Conservation (phyloP, 2,113 vertebrate species). For the Urocynchramus pylzowi region DNA sequence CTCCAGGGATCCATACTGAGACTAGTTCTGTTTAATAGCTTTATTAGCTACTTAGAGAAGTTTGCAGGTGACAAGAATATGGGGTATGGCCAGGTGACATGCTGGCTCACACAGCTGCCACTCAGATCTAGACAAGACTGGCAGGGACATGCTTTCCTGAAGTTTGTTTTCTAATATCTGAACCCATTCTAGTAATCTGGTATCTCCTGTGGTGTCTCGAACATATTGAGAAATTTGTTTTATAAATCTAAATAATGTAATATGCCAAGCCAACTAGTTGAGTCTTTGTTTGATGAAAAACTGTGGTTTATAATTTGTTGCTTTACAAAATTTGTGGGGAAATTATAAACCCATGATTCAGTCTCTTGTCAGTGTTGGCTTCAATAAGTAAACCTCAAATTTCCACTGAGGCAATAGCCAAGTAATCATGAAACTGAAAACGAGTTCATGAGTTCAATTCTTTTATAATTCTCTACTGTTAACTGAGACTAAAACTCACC, state of each 20-base stretch:
- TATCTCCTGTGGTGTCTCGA: background rate
- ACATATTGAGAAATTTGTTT: background rate
- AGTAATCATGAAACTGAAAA: background rate
- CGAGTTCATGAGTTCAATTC: background rate
- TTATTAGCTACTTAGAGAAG: background rate
- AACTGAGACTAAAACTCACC: background rate
- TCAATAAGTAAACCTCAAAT: background rate
- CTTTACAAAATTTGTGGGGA: background rate
- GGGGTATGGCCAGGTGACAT: background rate
- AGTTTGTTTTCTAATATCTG: background rate
- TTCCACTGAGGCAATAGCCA: background rate
- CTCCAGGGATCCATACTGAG: background rate
- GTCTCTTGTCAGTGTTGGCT: background rate
- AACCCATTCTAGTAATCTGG: background rate
- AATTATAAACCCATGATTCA: background rate
- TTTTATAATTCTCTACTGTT: background rate
- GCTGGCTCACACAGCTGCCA: background rate
- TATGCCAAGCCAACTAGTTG: background rate
- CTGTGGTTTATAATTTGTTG: background rate
- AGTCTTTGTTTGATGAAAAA: background rate
- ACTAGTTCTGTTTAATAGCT: background rate
- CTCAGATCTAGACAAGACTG: background rate
- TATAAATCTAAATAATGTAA: background rate
- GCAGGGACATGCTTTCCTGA: background rate
- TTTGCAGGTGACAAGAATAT: background rate